Evolutionary conservation across 2,113 vertebrate species (phyloP).

Genomic region (Hippopotamus amphibius): DNA sequence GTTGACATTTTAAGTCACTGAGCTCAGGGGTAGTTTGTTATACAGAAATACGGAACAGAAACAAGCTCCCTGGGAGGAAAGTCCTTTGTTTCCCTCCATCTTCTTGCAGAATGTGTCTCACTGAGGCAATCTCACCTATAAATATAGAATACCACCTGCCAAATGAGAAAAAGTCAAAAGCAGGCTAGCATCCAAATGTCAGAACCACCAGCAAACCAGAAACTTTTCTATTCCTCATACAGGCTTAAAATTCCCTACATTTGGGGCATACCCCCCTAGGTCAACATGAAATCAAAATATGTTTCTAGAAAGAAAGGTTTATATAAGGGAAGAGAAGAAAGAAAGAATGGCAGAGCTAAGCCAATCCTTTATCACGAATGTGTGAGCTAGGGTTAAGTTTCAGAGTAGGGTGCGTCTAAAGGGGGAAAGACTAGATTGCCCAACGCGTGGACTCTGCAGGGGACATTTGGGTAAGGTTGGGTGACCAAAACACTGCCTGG

Average conservation of each 20-base stretch:
- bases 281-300: background rate
- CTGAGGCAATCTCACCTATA: background rate
- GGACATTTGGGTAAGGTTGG: background rate
- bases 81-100: background rate
- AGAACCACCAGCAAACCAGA: background rate
- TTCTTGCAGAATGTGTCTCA: slow-evolving; percentile 10
- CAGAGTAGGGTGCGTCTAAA: background rate
- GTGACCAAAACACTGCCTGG: background rate
- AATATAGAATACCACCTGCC: background rate
- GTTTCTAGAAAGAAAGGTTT: background rate
- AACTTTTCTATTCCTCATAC: background rate
- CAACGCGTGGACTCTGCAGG: background rate
- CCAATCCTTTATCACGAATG: background rate
- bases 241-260: background rate
- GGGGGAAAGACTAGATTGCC: background rate
- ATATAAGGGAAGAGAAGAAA: background rate
- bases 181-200: background rate
- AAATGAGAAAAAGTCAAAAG: background rate
- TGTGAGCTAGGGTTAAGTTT: background rate
- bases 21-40: background rate
- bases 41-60: background rate
- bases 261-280: background rate
- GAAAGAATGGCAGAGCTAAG: background rate
- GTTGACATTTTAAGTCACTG: background rate
- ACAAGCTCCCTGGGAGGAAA: background rate